Evolutionary conservation across 2,113 vertebrate species (phyloP).

Genomic region (Coptodon rendalli): DNA sequence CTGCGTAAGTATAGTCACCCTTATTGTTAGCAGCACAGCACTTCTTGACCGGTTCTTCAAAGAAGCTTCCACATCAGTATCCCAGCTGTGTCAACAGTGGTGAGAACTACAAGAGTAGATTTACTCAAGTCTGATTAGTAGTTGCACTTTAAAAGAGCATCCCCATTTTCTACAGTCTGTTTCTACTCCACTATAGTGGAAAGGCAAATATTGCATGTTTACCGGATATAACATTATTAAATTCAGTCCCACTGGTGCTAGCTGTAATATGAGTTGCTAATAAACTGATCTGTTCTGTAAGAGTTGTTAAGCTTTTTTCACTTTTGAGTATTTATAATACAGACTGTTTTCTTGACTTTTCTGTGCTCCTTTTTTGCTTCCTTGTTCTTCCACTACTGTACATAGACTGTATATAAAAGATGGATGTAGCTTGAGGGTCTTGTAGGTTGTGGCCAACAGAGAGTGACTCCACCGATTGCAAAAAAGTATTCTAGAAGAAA

Average conservation of each 20-base stretch:
- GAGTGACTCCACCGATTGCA: rapidly evolving
- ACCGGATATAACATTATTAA: not conserved
- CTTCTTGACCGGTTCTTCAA: not conserved
- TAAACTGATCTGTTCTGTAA: not conserved
- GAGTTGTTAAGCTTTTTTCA: not conserved
- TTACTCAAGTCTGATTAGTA: not conserved
- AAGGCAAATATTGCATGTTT: not conserved
- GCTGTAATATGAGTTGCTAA: not conserved
- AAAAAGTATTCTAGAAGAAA: not conserved
- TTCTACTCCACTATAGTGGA: not conserved
- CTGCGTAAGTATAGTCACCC: not conserved
- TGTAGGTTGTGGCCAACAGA: not conserved
- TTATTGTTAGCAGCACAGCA: not conserved
- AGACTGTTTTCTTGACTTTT: not conserved
- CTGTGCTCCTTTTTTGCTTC: not conserved
- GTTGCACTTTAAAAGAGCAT: not conserved
- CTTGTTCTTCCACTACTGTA: not conserved
- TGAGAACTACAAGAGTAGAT: not conserved
- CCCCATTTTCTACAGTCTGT: not conserved
- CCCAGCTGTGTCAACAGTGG: not conserved
- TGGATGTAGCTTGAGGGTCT: not conserved
- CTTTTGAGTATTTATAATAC: not conserved
- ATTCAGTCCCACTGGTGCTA: not conserved
- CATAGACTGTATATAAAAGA: not conserved
- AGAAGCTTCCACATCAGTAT: not conserved